Evolutionary conservation across 2,888 invertebrate species (phyloP).

Genomic region (Tridacna gigas): DNA sequence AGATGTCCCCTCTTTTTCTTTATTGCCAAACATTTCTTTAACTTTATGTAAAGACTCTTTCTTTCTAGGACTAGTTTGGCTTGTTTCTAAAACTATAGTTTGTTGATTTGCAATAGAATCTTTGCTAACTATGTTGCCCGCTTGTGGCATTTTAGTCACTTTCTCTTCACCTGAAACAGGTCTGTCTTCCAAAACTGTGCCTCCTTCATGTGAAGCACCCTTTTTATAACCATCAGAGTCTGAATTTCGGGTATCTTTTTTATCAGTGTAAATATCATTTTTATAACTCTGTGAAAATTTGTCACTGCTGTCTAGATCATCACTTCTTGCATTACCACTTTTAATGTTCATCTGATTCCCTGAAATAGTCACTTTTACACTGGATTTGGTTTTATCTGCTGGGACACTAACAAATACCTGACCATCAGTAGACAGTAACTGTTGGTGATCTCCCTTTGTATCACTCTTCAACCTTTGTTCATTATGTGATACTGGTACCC

Average conservation of each 20-base stretch:
- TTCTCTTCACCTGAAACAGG: background rate
- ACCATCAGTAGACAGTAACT: constrained; percentile 51
- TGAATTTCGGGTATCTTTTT: background rate
- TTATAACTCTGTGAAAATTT: too few relatives aligned
- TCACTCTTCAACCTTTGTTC: constrained; percentile 35
- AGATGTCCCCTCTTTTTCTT: background rate
- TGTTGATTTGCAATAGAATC: background rate
- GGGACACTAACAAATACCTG: constrained; percentile 34
- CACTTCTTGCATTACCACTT: background rate
- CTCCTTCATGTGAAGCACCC: background rate
- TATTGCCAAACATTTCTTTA: background rate
- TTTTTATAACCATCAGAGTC: background rate
- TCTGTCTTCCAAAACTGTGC: background rate
- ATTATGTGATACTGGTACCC: background rate
- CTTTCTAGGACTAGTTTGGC: background rate
- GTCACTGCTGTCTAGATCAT: background rate
- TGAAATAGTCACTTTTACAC: constrained; percentile 24
- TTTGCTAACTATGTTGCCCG: background rate
- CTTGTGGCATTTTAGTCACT: background rate
- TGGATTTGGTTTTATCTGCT: constrained; percentile 25
- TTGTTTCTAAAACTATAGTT: background rate
- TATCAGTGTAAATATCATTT: background rate
- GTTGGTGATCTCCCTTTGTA: constrained; percentile 52
- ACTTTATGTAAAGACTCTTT: constrained; percentile 15
- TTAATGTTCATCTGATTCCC: constrained; percentile 18